Conservation (phyloP, 2,797 vertebrate genomes). For the Eremophila alpestris region DNA sequence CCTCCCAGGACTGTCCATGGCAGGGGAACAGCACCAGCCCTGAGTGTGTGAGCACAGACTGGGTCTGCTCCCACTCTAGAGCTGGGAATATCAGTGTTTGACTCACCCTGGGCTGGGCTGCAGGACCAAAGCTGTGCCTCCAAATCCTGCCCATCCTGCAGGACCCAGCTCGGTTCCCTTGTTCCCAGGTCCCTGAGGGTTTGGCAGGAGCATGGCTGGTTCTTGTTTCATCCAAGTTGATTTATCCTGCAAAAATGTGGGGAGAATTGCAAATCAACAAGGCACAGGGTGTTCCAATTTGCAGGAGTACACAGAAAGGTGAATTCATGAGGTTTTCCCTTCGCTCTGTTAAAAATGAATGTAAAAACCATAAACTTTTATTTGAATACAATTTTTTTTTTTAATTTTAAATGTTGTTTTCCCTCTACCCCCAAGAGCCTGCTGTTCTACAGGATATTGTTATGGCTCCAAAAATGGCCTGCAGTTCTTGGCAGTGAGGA, state of each 20-base stretch:
- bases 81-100: rapidly evolving
- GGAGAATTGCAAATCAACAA: not conserved
- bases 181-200: not conserved
- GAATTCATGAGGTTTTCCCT: not conserved
- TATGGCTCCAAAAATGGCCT: not conserved
- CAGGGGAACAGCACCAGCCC: rapidly evolving
- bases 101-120: not conserved
- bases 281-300: not conserved
- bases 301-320: not conserved
- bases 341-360: not conserved
- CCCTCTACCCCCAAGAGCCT: not conserved
- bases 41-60: rapidly evolving
- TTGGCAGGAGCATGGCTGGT: rapidly evolving
- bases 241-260: not conserved
- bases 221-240: not conserved
- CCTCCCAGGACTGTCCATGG: not conserved
- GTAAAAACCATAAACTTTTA: not conserved
- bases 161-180: not conserved
- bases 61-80: not conserved
- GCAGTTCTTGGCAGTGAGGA: not conserved
- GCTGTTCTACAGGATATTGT: not conserved
- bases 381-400: not conserved
- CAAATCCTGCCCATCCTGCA: not conserved
- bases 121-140: not conserved
- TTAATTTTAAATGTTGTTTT: not conserved